These are phyloP conservation scores for Pyrochroa serraticornis DNA, from an alignment of 2,888 invertebrate genomes.

Conservation along the genomic window DNA sequence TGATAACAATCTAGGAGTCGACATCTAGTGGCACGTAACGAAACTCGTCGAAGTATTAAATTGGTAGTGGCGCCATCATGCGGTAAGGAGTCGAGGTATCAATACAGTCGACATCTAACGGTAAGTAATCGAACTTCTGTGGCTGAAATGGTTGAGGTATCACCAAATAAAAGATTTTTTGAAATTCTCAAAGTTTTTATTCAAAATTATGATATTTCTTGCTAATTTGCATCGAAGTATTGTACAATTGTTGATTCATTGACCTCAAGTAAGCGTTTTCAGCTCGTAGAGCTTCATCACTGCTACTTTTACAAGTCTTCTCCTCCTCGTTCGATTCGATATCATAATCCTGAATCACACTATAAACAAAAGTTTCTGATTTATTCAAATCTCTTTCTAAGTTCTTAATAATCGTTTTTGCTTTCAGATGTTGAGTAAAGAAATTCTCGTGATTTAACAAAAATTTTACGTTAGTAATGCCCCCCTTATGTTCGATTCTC, in stretches of 20 bases:
- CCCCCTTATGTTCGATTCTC: conserved; percentile 74
- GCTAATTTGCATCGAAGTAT: conserved; percentile 40
- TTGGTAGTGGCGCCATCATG: too few species aligned
- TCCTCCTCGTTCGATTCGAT: conserved; percentile 45
- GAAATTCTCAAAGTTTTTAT: too few species aligned
- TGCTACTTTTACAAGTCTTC: conserved; percentile 17
- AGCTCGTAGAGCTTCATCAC: conserved; percentile 48
- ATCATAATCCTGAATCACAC: conserved; percentile 57
- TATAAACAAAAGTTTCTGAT: conserved; percentile 60
- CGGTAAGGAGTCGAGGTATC: too few species aligned
- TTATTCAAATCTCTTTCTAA: conserved; percentile 69
- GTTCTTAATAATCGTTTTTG: conserved; percentile 64
- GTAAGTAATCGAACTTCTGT: too few species aligned
- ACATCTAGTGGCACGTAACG: too few species aligned
- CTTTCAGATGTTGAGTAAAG: conserved; percentile 65
- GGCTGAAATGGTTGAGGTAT: too few species aligned
- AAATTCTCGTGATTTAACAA: conserved; percentile 66
- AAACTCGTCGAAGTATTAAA: too few species aligned
- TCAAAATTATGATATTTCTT: conserved; percentile 22
- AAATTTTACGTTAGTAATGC: conserved; percentile 74
- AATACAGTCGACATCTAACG: too few species aligned
- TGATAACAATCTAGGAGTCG: too few species aligned
- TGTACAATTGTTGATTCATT: conserved; percentile 67
- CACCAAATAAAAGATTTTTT: too few species aligned
- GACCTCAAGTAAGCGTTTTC: conserved; percentile 64